These are phyloP conservation scores for Drosophila prolongata DNA, from an alignment of 2,888 invertebrate genomes.

Conservation along the genomic window DNA sequence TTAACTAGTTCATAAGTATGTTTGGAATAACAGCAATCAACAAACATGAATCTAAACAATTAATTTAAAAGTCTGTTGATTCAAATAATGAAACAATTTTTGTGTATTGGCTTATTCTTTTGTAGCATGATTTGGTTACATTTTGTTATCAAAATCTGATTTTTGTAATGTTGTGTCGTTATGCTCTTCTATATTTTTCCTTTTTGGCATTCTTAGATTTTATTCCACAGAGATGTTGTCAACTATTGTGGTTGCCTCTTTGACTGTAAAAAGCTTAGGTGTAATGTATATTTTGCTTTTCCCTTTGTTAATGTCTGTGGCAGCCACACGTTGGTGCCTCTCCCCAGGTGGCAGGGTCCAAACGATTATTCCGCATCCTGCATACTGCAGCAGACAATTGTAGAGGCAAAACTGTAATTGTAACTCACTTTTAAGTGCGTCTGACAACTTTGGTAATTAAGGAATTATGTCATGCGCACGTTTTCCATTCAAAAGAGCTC, in stretches of 20 bases:
- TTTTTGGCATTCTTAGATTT: no score
- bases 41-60: no score
- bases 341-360: conserved; percentile 19
- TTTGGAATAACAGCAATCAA: no score
- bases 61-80: no score
- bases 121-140: no score
- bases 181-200: no score
- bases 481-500: conserved; percentile 32
- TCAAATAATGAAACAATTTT: no score
- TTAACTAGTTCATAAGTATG: accelerated
- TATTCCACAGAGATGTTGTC: no score
- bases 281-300: background rate
- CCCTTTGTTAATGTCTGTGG: conserved; percentile 1
- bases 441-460: conserved; percentile 78
- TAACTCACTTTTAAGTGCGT: conserved; percentile 49
- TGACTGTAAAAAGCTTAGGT: background rate
- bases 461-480: conserved; percentile 76
- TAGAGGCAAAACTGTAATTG: conserved; percentile 29
- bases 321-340: background rate
- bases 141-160: no score
- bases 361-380: conserved; percentile 16
- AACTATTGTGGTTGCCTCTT: background rate
- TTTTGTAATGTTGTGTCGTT: no score
- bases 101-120: no score
- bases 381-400: conserved; percentile 31